These are phyloP conservation scores for Drymodes brunneopygia DNA, from an alignment of 2,113 vertebrate genomes.

Conservation along the genomic window DNA sequence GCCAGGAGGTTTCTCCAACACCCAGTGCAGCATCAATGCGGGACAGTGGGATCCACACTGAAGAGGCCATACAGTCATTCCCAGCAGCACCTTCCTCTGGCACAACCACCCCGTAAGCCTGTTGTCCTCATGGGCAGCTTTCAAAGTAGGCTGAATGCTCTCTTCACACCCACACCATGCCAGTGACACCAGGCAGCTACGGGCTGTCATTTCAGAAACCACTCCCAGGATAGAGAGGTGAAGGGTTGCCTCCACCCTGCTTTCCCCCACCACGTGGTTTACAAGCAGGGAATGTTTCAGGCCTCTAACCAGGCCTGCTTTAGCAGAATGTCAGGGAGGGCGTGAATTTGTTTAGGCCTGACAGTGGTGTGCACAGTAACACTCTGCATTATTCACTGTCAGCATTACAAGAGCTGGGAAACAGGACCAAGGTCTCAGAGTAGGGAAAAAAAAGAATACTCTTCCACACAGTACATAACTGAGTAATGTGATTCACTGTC, in stretches of 20 bases:
- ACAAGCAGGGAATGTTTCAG: neutral
- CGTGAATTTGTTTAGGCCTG: neutral
- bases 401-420: neutral
- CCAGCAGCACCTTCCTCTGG: conserved; percentile 67
- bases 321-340: neutral
- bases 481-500: neutral
- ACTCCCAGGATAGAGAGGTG: neutral
- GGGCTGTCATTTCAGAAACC: neutral
- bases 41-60: conserved; percentile 80
- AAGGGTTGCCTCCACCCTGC: neutral
- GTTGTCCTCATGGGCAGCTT: neutral
- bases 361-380: neutral
- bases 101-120: conserved; percentile 75
- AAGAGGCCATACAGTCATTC: conserved; percentile 76
- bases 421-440: neutral
- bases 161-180: neutral
- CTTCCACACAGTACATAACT: neutral
- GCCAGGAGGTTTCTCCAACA: conserved; percentile 73
- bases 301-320: neutral
- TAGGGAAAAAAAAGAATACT: neutral
- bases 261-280: neutral
- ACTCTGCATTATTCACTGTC: neutral
- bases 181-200: neutral
- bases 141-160: neutral
- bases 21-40: conserved; percentile 64